Conservation (phyloP, 2,113 vertebrate genomes). For the Calyptommatus sinebrachiatus region DNA sequence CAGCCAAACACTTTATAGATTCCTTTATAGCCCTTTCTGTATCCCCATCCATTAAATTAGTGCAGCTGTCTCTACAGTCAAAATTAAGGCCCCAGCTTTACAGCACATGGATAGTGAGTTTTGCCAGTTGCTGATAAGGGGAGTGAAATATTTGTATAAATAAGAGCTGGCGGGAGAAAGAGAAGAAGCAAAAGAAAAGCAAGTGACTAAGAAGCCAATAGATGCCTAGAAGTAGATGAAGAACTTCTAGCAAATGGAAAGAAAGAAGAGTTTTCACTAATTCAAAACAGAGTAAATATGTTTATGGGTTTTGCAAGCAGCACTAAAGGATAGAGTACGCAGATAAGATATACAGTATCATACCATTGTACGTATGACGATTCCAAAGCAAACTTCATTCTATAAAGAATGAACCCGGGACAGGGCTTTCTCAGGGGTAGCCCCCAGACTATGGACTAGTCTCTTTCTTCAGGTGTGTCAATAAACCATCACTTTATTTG, state of each 20-base stretch:
- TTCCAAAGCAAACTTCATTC: neutral
- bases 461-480: too few relatives aligned
- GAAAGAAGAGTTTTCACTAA: too few relatives aligned
- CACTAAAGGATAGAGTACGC: neutral
- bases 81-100: slow-evolving; percentile 59
- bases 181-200: slow-evolving; percentile 14
- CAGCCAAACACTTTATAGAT: slow-evolving; percentile 62
- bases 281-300: neutral
- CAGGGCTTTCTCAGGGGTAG: too few relatives aligned
- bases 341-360: too few relatives aligned
- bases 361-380: neutral
- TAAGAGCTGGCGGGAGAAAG: slow-evolving; percentile 22
- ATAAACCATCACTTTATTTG: too few relatives aligned
- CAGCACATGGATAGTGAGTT: slow-evolving; percentile 52
- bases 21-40: slow-evolving; percentile 48
- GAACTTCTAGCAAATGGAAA: slow-evolving; percentile 3
- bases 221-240: slow-evolving; percentile 28
- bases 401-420: too few relatives aligned
- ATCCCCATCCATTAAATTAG: slow-evolving; percentile 65
- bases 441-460: too few relatives aligned
- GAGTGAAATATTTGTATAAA: slow-evolving; percentile 40
- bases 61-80: slow-evolving; percentile 55
- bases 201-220: slow-evolving; percentile 15
- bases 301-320: neutral
- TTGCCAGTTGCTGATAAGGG: slow-evolving; percentile 51